Conservation (phyloP, 2,113 vertebrate genomes). For the Galeopterus variegatus region DNA sequence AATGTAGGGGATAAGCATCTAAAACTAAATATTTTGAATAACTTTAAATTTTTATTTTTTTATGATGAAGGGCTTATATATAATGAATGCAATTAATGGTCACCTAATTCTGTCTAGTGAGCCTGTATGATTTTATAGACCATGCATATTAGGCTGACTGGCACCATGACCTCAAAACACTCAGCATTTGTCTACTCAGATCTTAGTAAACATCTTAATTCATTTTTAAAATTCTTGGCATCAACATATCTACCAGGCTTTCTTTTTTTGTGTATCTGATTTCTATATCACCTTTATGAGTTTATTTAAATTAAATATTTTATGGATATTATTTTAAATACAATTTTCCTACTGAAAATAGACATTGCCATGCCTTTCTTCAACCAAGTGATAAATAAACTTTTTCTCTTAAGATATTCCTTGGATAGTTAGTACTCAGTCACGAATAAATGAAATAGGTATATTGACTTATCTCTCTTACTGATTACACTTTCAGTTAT, state of each 20-base stretch:
- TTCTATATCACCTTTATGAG: not conserved
- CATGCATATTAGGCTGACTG: not conserved
- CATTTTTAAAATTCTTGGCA: not conserved
- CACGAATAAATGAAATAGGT: not conserved
- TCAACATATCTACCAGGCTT: not conserved
- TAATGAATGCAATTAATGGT: not conserved
- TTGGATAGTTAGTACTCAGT: not conserved
- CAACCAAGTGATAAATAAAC: not conserved
- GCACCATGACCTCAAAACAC: not conserved
- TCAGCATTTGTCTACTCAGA: not conserved
- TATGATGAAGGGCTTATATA: not conserved
- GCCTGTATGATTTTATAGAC: not conserved
- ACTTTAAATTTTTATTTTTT: not conserved
- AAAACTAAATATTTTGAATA: slow-evolving; percentile 31
- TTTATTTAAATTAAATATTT: slow-evolving; percentile 4
- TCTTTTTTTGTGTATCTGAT: not conserved
- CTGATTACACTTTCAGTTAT: not conserved
- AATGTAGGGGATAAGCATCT: not conserved
- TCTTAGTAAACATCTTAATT: not conserved
- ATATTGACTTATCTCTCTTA: not conserved
- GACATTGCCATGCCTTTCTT: not conserved
- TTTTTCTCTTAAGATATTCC: not conserved
- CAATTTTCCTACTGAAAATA: not conserved
- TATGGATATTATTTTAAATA: not conserved
- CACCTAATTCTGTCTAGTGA: not conserved